Conservation (phyloP, 2,113 vertebrate species). For the Bos taurus region DNA sequence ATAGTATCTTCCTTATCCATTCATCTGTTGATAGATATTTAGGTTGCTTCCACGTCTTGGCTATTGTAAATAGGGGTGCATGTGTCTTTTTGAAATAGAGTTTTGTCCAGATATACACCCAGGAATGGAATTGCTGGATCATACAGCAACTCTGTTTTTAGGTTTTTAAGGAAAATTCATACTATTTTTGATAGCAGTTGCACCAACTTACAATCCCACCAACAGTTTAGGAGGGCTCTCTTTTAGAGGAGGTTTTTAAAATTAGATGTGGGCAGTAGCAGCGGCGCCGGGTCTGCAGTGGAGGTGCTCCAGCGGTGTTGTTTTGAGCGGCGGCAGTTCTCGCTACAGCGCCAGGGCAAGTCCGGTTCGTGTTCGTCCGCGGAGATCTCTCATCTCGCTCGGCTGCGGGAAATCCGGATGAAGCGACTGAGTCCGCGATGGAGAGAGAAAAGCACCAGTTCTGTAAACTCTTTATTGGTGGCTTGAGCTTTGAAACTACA, state of each 20-base stretch:
- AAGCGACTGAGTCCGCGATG: too few relatives aligned
- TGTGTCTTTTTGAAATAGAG: neutral
- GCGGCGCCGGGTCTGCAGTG: too few relatives aligned
- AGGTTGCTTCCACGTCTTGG: neutral
- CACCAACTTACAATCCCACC: neutral
- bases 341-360: too few relatives aligned
- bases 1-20: neutral
- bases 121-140: neutral
- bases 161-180: neutral
- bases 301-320: too few relatives aligned
- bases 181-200: neutral
- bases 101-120: neutral
- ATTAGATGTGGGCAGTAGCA: too few relatives aligned
- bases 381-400: too few relatives aligned
- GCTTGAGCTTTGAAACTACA: slow-evolving; percentile 89
- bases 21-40: neutral
- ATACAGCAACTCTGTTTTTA: neutral
- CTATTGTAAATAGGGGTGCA: neutral
- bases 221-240: neutral
- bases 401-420: accelerated
- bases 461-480: slow-evolving; percentile 86
- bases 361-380: too few relatives aligned
- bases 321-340: too few relatives aligned
- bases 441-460: slow-evolving; percentile 89
- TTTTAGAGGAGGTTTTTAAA: neutral